Evolutionary conservation across 2,113 vertebrate genomes (phyloP), one percentile per base, ranked within the genome.

Genomic region (Polypterus bichir): DNA sequence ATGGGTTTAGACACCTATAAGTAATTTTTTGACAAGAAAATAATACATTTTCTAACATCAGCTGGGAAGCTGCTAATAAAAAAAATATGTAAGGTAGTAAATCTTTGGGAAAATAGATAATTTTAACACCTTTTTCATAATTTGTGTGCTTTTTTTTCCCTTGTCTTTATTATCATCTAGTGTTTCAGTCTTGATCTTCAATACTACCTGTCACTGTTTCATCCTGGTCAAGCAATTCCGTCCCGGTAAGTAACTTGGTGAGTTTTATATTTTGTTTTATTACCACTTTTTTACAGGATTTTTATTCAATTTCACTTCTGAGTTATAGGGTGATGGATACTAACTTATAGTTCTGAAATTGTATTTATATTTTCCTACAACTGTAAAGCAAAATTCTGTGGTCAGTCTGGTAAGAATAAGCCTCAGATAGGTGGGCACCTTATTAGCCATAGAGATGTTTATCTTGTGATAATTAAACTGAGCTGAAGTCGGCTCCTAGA

Each of bases 161-260:
- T 47, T 61, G 4, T 63, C 64, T 48, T 63, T 64, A 66, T 75
- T 51, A 65, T 71, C 59, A 63, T 63, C 60, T 62, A 94, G 92
- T 57, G 92, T 94, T 71, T 90, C 91, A 54, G 81, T 92, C 77
- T 84, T 94, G 82, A 88, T 94, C 84, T 94, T 91, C 79, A 92
- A 94, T 71, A 87, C 88, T 74, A 85, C 82, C 67, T 90, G 81
- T 48, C 87, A 90, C 73, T 92, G 89, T 84, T 94, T 94, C 78
- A 74, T 94, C 79, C 74, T 94, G 62, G 91, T 94, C 81, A 94
- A 93, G 82, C 92, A 94, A 83, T 94, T 94, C 76, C 92, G 92
- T 70, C 92, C 92, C 86, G 92, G 92, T 93, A 85, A 68, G 73
- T 73, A 68, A 69, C 66, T 73, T 67, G 59, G 66, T 74, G 70